Evolutionary conservation across 2,888 invertebrate genomes (phyloP).

Genomic region (Tinea pellionella): DNA sequence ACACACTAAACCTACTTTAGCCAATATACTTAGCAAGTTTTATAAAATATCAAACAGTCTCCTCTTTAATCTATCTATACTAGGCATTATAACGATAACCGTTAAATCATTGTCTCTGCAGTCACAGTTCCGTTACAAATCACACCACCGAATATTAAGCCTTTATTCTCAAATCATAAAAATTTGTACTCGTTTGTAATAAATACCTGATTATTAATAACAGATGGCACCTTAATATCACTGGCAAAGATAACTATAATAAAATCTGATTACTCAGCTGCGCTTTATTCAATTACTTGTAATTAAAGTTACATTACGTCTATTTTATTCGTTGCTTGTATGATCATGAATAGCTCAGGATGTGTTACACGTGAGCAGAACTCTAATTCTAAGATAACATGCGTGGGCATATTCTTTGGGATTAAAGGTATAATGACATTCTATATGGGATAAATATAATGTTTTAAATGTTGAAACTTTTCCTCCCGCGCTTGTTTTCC

Average conservation of each 20-base stretch:
- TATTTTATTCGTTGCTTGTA: background rate
- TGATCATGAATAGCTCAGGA: constrained; percentile 33
- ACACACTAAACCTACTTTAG: constrained; percentile 11
- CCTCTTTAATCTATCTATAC: too few species aligned
- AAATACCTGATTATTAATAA: constrained; percentile 19
- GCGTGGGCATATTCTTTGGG: constrained; percentile 41
- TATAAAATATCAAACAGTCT: too few species aligned
- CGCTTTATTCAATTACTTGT: background rate
- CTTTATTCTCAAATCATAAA: constrained; percentile 25
- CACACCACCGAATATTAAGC: constrained; percentile 19
- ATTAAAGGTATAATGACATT: background rate
- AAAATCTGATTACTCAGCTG: background rate
- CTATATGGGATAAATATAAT: background rate
- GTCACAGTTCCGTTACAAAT: background rate
- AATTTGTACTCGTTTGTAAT: constrained; percentile 20
- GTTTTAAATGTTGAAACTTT: background rate
- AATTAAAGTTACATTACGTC: background rate
- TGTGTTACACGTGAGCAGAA: constrained; percentile 52
- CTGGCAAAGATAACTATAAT: background rate
- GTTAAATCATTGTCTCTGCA: too few species aligned
- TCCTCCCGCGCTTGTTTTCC: background rate
- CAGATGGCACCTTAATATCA: constrained; percentile 16
- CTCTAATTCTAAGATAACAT: constrained; percentile 56
- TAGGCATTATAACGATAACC: too few species aligned
- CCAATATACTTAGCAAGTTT: too few species aligned